Evolutionary conservation across 1,140 invertebrate genomes (phyloP), one percentile per base, ranked within the genome.

Genomic region (Leptonema lineaticorne): DNA sequence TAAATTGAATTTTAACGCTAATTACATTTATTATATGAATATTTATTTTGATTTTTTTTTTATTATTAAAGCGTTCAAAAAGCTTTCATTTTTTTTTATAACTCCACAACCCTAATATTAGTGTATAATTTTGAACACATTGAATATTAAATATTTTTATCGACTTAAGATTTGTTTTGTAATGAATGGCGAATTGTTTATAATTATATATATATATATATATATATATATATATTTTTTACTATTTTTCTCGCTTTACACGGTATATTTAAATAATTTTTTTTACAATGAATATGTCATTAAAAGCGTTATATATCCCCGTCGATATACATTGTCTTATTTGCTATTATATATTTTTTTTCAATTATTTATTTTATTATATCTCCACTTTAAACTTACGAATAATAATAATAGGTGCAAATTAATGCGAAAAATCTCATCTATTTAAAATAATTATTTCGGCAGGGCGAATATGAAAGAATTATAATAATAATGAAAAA

Each of bases 271-370:
- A 41, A 41, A 41, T 16, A 11, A 41, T 11, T 11, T 11, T 41
- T 41, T 3, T 16, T 41, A 41, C 9, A 41, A 41, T 41, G 62
- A 50, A 37, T 64, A 48, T 11, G 29, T 62, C 28, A 62, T 20
- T 45, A 64, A 11, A 64, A 64, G 62, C 62, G 62, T 64, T 64
- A 64, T 64, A 50, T 64, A 64, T 64, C 62, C 62, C 62, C 62
- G 62, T 64, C 33, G 41, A 64, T 64, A 30, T 64, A 64, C 27
- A 26, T n/a, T n/a, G n/a, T n/a, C n/a, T n/a, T 41, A 20, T 41
- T 18, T 62, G 37, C n/a, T n/a, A n/a, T n/a, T 41, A 16, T 41
- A 41, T 41, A 11, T 41, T 4, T 41, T 3, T 41, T 14, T 41
- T 9, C 16, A 41, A 14, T 41, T 41, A 41, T 41, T 9, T 41